Percentiles rank a stretch among this genome's conserved stretches.
Conservation (phyloP, 2,113 vertebrate species). For the Fulmarus glacialis region DNA sequence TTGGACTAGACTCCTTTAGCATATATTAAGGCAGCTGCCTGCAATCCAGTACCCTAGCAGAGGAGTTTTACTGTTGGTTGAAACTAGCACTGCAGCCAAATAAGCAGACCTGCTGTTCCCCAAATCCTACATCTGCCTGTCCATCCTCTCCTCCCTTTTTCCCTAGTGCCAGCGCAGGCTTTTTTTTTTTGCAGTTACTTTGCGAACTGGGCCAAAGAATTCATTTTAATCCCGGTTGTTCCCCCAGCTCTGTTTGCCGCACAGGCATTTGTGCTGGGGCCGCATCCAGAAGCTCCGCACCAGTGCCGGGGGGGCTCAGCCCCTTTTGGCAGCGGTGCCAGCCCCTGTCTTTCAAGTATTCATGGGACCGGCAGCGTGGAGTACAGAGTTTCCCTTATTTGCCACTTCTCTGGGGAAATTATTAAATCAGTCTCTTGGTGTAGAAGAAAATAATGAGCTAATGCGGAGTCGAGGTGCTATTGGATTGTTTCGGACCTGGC, state of each 20-base stretch:
- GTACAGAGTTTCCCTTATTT: background rate
- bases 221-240: background rate
- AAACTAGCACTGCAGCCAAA: background rate
- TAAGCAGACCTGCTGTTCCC: background rate
- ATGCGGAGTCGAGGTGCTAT: background rate
- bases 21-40: background rate
- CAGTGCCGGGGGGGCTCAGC: background rate
- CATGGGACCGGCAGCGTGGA: background rate
- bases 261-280: background rate
- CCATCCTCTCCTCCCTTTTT: background rate
- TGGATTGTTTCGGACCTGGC: background rate
- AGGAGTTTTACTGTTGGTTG: background rate
- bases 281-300: background rate
- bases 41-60: background rate
- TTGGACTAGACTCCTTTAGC: background rate
- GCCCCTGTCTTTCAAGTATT: background rate
- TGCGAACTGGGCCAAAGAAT: background rate
- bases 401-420: background rate
- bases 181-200: background rate
- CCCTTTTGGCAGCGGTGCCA: background rate
- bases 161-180: background rate
- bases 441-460: slow-evolving; percentile 60
- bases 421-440: slow-evolving; percentile 19
- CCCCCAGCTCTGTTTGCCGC: background rate
- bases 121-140: background rate